Evolutionary conservation across 2,113 vertebrate genomes (phyloP), one percentile per base, ranked within the genome.

Genomic region (Lepisosteus osseus): DNA sequence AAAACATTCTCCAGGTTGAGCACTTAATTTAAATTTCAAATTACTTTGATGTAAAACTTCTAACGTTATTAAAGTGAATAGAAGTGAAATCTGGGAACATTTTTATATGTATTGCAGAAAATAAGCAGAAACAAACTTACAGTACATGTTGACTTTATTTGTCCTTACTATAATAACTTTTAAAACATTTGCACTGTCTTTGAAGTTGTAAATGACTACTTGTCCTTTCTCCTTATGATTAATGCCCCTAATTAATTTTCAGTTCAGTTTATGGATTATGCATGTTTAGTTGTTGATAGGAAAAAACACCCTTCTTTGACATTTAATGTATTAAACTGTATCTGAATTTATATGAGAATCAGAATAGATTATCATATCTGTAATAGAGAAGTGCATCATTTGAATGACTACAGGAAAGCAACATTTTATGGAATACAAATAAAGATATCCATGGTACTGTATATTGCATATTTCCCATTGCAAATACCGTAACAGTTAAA

Each of bases 171-270:
- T 59, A 59, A 45, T 56, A 61, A 70, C 68, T n/a, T 59, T n/a
- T 70, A 14, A 61, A 61, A 43, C 12, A 43, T 47, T 69, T 71
- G 61, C 9, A 9, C 13, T 69, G 40, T 63, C 69, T 64, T 71
- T 15, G 61, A 56, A 61, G 15, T 56, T 73, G 57, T 14, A 51
- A 61, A 65, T 68, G 68, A 65, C 71, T 51, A 13, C 40, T 41
- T 78, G 76, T 83, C 77, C 78, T 72, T 86, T 81, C 75, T 80
- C 83, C 84, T 77, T 80, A 74, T 80, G 80, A 88, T 84, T 83
- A 86, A 89, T 83, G 77, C 55, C 74, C 82, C 80, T 82, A 76
- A 82, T 86, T 83, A 84, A 74, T 73, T 79, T 70, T 61, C 63
- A 68, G 76, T 67, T 67, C 55, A 78, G 70, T 65, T 76, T 78